phyloP scores from a whole-genome alignment of 1,140 invertebrate species.

The Capitella teleta region DNA sequence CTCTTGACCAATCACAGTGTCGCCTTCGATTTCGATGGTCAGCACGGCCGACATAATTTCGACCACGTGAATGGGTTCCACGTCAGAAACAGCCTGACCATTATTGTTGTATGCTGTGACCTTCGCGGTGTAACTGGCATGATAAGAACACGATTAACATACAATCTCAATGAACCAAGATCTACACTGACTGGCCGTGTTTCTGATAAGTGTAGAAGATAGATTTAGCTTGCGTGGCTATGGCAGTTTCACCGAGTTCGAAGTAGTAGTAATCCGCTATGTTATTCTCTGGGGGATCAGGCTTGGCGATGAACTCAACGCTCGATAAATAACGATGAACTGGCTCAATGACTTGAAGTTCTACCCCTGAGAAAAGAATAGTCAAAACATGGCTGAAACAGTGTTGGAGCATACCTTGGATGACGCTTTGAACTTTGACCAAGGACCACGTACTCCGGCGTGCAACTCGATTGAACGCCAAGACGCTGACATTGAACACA shows the following conservation, averaged over 20 bases:
- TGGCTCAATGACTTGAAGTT: too few relatives aligned
- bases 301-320: neutral
- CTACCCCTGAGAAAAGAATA: too few relatives aligned
- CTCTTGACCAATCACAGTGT: conserved; percentile 9
- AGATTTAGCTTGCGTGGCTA: neutral
- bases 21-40: conserved; percentile 1
- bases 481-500: neutral
- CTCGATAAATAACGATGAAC: too few relatives aligned
- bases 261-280: neutral
- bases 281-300: neutral
- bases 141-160: neutral
- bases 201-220: neutral
- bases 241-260: neutral
- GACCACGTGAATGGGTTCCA: conserved; percentile 13
- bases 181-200: neutral
- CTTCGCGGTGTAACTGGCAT: conserved; percentile 12
- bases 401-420: too few relatives aligned
- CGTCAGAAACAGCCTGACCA: conserved; percentile 14
- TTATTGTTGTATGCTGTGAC: conserved; percentile 17
- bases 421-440: too few relatives aligned
- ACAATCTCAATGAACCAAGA: neutral
- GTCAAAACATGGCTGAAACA: too few relatives aligned
- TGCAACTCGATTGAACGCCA: too few relatives aligned
- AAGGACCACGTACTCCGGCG: too few relatives aligned
- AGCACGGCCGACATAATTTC: conserved; percentile 5